These are phyloP conservation scores for Tuberolachnus salignus DNA, from an alignment of 2,888 invertebrate species.

Conservation along the genomic window DNA sequence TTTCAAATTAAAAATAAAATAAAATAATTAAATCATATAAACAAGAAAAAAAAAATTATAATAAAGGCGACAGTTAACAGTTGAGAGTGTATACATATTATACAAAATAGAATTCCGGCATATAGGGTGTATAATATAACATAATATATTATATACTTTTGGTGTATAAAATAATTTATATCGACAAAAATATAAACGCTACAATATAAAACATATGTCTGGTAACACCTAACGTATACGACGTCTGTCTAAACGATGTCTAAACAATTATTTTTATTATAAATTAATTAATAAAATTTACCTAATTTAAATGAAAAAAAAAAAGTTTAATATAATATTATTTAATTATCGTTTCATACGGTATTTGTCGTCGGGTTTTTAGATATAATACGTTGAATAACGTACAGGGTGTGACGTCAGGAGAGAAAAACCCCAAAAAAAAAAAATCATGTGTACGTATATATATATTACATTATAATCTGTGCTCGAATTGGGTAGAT, in stretches of 20 bases:
- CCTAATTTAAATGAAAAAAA: slow-evolving; percentile 39
- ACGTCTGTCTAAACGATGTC: slow-evolving; percentile 29
- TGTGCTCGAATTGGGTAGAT: too few relatives aligned
- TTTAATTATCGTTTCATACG: too few relatives aligned
- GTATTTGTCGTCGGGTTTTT: too few relatives aligned
- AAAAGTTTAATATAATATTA: slow-evolving; percentile 55
- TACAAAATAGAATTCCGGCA: slow-evolving; percentile 44
- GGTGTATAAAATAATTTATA: slow-evolving; percentile 48
- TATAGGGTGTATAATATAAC: too few relatives aligned
- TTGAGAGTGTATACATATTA: slow-evolving; percentile 27
- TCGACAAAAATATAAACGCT: too few relatives aligned
- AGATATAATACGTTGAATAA: too few relatives aligned
- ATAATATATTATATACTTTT: slow-evolving; percentile 49
- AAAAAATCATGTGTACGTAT: too few relatives aligned
- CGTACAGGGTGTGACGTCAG: too few relatives aligned
- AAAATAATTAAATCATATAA: slow-evolving; percentile 47
- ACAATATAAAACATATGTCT: slow-evolving; percentile 32
- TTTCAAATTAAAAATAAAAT: slow-evolving; percentile 40
- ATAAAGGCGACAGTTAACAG: slow-evolving; percentile 52
- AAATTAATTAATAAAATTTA: slow-evolving; percentile 24
- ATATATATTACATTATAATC: too few relatives aligned
- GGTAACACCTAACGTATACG: slow-evolving; percentile 24
- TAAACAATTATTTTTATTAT: slow-evolving; percentile 20
- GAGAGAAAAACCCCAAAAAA: too few relatives aligned
- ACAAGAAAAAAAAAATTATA: slow-evolving; percentile 54